Base-by-base conservation (phyloP, 2,888 invertebrate species). In the Hyppa rectilinea region DNA sequence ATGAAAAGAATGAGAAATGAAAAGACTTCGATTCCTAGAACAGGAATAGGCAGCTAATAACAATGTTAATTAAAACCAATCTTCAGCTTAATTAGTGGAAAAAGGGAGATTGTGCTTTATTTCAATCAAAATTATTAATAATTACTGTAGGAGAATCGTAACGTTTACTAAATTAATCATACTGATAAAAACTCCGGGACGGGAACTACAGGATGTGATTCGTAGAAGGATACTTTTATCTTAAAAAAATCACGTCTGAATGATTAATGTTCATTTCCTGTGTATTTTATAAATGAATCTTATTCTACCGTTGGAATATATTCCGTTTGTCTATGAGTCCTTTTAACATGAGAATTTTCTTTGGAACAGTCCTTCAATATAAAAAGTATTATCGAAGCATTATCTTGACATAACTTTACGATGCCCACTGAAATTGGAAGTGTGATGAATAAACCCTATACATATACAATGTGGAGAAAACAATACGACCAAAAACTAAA, bases 61-160 rank as follows among this genome's bases (percentile, higher is more conserved):
- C 31, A 31, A 45, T 50, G 6, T 20, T 6, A 73, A 45, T 63
- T 45, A 75, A 56, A 45, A 74, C 29, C 53, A 36, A 10, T 38
- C 2, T 71, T 53, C 34, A 38, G 6, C 20, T 70, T 47, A 23
- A 58, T 78, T 53, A 40, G 31, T 59, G 52, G 47, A 53, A 40
- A 45, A 34, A 23, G 38, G 58, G 45, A 31, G 49, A 47, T 47
- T 23, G 58, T 29, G 45, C 4, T 71, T 52, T 34, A 78, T 17
- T 34, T 73, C 9, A 59, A 71, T 73, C 40, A 34, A 4, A 38
- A 78, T 40, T 2, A 43, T 23, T 36, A 6, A 49, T 40, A 56
- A 38, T 12, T n/a, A 31, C 20, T 38, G 12, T 31, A 12, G 29
- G 20, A 58, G 31, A 10, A n/a, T 36, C 17, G 36, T 36, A 26